phyloP scores from a whole-genome alignment of 2,888 invertebrate genomes.

The Agrypnus murinus region DNA sequence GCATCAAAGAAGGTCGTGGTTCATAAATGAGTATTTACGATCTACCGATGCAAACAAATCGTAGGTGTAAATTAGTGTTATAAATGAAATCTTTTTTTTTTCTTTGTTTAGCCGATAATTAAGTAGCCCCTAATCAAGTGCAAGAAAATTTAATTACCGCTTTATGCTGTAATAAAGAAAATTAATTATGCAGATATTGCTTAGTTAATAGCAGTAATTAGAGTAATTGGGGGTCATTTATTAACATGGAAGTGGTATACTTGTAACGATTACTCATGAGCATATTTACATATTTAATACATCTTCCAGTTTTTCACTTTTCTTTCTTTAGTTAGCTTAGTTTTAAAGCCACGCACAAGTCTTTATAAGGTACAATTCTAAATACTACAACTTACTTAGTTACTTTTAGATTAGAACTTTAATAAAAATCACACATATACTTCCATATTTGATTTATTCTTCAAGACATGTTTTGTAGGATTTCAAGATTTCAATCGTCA shows the following conservation, averaged over 20 bases:
- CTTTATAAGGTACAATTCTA: background rate
- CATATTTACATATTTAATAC: constrained; percentile 37
- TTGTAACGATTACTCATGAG: constrained; percentile 35
- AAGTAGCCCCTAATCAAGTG: constrained; percentile 42
- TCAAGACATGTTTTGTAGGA: too few species aligned
- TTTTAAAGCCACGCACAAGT: background rate
- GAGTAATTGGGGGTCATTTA: constrained; percentile 47
- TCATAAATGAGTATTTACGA: constrained; percentile 43
- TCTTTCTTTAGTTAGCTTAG: too few species aligned
- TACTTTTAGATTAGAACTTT: too few species aligned
- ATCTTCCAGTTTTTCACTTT: background rate
- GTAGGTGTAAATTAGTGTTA: constrained; percentile 47
- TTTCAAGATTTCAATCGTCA: too few species aligned
- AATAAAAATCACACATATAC: too few species aligned
- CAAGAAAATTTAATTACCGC: constrained; percentile 48
- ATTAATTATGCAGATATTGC: constrained; percentile 50
- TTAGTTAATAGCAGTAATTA: constrained; percentile 47
- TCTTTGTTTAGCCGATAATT: constrained; percentile 30
- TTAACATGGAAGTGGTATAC: constrained; percentile 40
- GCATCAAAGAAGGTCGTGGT: constrained; percentile 46
- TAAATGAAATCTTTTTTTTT: constrained; percentile 29
- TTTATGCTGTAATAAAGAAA: constrained; percentile 49
- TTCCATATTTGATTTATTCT: too few species aligned
- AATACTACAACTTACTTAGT: too few species aligned
- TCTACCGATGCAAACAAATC: constrained; percentile 32